phyloP scores from a whole-genome alignment of 1,140 invertebrate species.

The Caenorhabditis elegans region WBcel235 BX284602.5:7494501-7495000 shows the following conservation, averaged over 20 bases:
- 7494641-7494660: slow-evolving; percentile 11
- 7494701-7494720: background rate
- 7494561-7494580: background rate
- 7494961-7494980: slow-evolving; percentile 20
- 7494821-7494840: slow-evolving; percentile 21
- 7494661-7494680: no score
- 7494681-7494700: no score
- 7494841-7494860: background rate
- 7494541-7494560: background rate
- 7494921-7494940: slow-evolving; percentile 13
- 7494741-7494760: background rate
- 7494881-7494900: background rate
- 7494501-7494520: background rate
- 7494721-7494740: background rate
- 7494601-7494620: background rate
- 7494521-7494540: slow-evolving; percentile 22
- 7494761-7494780: no score
- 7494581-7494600: background rate
- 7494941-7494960: slow-evolving; percentile 28
- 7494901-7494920: slow-evolving; percentile 18
- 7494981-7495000: slow-evolving; percentile 1
- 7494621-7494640: no score
- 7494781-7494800: background rate
- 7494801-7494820: background rate
- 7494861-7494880: slow-evolving; percentile 9